Evolutionary conservation across 2,797 vertebrate genomes (phyloP), one percentile per base, ranked within the genome.

Genomic region (Phoebastria nigripes): DNA sequence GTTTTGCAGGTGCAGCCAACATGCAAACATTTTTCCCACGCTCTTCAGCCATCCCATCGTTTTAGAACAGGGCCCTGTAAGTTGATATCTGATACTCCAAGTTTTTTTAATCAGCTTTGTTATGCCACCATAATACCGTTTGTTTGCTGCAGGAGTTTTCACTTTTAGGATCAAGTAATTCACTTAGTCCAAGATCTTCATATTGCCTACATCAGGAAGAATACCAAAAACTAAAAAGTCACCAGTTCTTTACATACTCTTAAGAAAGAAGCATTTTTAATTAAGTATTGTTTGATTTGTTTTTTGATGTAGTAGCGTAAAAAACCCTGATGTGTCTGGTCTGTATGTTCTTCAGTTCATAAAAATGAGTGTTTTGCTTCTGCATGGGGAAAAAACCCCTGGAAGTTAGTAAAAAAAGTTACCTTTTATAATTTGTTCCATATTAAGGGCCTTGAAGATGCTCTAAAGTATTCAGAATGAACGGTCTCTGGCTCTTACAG

Each of bases 1-100:
- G 49, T 33, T 63, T n/a, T 89, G 93, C 94, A 96, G 93, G 94
- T 94, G 90, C 92, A 93, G 89, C 76, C 88, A 82, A 5, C 33
- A 18, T 9, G 6, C 58, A 35, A 12, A 47, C 28, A 20, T 39
- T 77, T 94, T 94, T 96, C 92, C 87, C 95, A 94, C 19, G 51
- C 89, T 82, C 74, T 80, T 89, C 41, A 79, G 74, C 74, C 59
- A 26, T 62, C 56, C 55, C 61, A 3, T 72, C 59, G 0, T 70
- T 92, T 71, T 46, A 82, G 37, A 79, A 15, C 42, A 76, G 56
- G 13, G 46, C 66, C 29, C 20, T 94, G 26, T 25, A 15, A 74
- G 35, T 33, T 76, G 21, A 17, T 51, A 11, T 51, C 39, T 51
- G 37, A 61, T 72, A 18, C 13, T 85, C 37, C 61, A 31, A 41